A percentile compares a stretch with the other conserved stretches of the same genome.
Conservation (phyloP, 2,797 vertebrate species). For the Erpetoichthys calabaricus region DNA sequence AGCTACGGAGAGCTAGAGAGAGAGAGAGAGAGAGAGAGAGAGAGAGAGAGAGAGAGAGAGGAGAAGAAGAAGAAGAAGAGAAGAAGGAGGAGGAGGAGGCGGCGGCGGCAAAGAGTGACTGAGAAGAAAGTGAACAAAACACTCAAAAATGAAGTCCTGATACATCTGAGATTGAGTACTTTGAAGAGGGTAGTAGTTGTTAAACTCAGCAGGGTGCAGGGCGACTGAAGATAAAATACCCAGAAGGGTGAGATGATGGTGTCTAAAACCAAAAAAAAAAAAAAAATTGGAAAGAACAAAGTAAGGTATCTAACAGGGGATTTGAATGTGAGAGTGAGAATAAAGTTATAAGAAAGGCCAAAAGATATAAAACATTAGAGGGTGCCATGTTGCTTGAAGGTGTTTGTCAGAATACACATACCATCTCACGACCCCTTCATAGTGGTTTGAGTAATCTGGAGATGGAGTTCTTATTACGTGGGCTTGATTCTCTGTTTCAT, state of each 20-base stretch:
- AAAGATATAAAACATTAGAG: no score
- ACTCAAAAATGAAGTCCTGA: no score
- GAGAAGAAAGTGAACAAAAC: conserved; percentile 5
- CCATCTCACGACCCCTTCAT: no score
- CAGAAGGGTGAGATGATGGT: neutral
- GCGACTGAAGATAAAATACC: no score
- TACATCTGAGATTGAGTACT: neutral
- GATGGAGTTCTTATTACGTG: no score
- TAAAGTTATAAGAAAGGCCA: no score
- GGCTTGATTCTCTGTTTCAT: no score
- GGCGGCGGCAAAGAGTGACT: conserved; percentile 33
- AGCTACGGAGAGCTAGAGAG: conserved; percentile 29
- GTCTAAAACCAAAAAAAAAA: neutral
- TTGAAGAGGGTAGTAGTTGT: neutral
- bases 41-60: conserved; percentile 14
- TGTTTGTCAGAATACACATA: no score
- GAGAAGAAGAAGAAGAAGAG: conserved; percentile 16
- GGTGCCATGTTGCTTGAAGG: no score
- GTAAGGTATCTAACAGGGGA: no score
- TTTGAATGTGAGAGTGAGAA: no score
- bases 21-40: conserved; percentile 13
- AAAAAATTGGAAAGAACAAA: neutral
- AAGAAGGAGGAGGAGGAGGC: conserved; percentile 34
- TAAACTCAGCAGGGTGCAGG: neutral
- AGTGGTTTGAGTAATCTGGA: no score